A percentile compares a stretch with the other conserved stretches of the same genome.
Conservation (phyloP, 1,140 invertebrate species). For the Pseudomyrmex cubaensis region DNA sequence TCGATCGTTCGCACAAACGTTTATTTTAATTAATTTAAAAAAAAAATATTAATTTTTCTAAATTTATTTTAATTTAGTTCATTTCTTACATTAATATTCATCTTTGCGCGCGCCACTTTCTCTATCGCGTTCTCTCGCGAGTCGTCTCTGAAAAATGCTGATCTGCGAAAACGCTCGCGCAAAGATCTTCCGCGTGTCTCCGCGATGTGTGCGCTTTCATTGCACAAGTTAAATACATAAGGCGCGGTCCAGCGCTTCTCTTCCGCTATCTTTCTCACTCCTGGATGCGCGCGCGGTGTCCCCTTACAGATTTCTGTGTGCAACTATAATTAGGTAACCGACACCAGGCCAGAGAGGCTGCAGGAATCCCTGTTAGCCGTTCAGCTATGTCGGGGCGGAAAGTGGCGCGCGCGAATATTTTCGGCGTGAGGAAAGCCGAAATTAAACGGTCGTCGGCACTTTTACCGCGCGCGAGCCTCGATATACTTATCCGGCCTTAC, state of each 20-base stretch:
- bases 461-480: constrained; percentile 42
- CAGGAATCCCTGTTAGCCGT: constrained; percentile 73
- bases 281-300: constrained; percentile 59
- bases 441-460: constrained; percentile 69
- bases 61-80: too few species aligned
- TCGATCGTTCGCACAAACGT: too few species aligned
- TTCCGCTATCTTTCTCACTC: background rate
- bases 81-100: too few species aligned
- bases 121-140: background rate
- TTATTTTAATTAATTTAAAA: too few species aligned
- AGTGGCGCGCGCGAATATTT: constrained; percentile 70
- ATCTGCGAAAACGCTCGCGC: constrained; percentile 43
- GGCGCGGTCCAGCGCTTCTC: constrained; percentile 39
- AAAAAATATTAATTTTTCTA: too few species aligned
- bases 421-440: constrained; percentile 70
- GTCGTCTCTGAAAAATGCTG: constrained; percentile 22
- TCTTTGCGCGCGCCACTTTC: background rate
- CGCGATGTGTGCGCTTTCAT: constrained; percentile 49
- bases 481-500: constrained; percentile 36
- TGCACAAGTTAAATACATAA: constrained; percentile 62
- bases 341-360: constrained; percentile 47
- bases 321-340: constrained; percentile 77
- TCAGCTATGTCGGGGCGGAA: constrained; percentile 68
- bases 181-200: constrained; percentile 64
- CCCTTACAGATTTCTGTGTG: constrained; percentile 74